phyloP scores from a whole-genome alignment of 2,113 vertebrate species.

The Ptilonorhynchus violaceus region DNA sequence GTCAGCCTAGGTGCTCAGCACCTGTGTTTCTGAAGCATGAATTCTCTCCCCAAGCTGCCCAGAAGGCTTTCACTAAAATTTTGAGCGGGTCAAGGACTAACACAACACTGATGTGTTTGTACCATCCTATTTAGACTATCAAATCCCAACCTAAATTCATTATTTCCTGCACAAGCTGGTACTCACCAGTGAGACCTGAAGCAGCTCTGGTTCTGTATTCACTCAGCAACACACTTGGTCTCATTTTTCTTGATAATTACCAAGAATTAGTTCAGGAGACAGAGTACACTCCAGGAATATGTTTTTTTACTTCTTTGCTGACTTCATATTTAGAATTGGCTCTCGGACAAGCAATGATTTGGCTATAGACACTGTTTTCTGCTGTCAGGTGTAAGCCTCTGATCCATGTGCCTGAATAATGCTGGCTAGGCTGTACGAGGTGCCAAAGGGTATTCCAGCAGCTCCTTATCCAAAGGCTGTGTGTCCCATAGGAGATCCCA shows the following conservation, averaged over 20 bases:
- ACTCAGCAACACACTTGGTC: neutral
- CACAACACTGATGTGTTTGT: accelerated
- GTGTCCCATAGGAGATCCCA: neutral
- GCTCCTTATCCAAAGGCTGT: neutral
- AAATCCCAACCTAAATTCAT: neutral
- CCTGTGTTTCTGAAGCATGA: neutral
- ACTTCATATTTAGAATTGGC: neutral
- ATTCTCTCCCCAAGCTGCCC: neutral
- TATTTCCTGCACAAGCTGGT: neutral
- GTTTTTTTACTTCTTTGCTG: neutral
- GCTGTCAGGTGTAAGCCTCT: neutral
- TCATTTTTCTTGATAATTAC: neutral
- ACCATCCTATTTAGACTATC: neutral
- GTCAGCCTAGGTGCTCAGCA: neutral
- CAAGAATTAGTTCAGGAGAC: neutral
- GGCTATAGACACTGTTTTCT: neutral
- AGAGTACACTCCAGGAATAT: neutral
- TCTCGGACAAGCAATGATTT: neutral
- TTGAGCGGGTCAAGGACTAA: neutral
- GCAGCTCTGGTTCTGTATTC: neutral
- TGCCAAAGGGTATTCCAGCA: neutral
- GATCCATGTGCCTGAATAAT: neutral
- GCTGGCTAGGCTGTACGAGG: neutral
- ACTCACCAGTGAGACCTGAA: neutral
- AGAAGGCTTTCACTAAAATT: neutral